phyloP scores from a whole-genome alignment of 2,113 vertebrate genomes.

The Gobio gobio region DNA sequence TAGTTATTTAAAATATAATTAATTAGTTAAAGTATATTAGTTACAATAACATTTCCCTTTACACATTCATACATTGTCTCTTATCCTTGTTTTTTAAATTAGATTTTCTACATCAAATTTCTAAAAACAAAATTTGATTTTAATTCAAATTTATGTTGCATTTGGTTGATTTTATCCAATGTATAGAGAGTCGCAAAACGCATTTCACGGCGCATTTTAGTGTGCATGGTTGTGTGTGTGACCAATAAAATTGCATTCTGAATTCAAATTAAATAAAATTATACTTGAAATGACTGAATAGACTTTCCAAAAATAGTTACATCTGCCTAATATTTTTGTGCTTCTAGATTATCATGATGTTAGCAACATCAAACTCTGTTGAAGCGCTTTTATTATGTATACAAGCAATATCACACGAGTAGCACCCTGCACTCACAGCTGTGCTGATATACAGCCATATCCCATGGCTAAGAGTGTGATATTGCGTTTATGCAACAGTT shows the following conservation, averaged over 20 bases:
- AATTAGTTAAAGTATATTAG: too few relatives aligned
- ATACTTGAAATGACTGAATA: neutral
- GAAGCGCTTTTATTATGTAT: neutral
- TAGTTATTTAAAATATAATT: too few relatives aligned
- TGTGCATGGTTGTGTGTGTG: too few relatives aligned
- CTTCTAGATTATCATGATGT: too few relatives aligned
- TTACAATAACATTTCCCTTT: neutral
- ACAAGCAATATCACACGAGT: too few relatives aligned
- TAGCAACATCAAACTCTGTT: neutral
- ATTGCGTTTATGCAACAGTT: too few relatives aligned
- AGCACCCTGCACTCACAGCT: too few relatives aligned
- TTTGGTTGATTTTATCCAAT: neutral
- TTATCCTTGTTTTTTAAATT: neutral
- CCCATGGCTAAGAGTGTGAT: too few relatives aligned
- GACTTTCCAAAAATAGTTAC: neutral
- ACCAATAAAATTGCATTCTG: neutral
- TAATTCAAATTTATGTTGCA: neutral
- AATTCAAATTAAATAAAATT: neutral
- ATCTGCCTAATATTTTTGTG: neutral
- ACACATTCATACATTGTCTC: neutral
- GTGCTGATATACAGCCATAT: too few relatives aligned
- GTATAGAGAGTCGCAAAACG: neutral
- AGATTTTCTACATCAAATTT: conserved; percentile 1
- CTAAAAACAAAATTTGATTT: neutral
- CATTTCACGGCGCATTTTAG: neutral